Evolutionary conservation across 2,797 vertebrate species (phyloP), one percentile per base, ranked within the genome.

Genomic region (Schizopygopsis pylzovi): DNA sequence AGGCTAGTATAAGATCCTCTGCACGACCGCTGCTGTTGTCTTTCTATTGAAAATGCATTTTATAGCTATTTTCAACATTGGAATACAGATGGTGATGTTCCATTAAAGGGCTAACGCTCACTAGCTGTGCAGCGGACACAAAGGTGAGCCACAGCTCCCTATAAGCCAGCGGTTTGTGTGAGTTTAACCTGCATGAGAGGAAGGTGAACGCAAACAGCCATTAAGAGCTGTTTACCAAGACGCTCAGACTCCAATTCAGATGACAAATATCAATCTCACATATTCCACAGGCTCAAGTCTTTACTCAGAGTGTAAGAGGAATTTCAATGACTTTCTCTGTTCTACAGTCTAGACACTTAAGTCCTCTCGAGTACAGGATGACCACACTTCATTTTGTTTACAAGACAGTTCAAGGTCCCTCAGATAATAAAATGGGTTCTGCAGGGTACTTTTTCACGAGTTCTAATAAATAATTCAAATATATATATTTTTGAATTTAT

Each of bases 171-270:
- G 41, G 76, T 71, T 85, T 79, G 77, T 68, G 71, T 77, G 68
- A 76, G 43, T 47, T 82, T 77, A 86, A 86, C 79, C 59, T 13
- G 59, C 59, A 2, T 61, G 47, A 85, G 83, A 79, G 73, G 18
- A 41, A 54, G 37, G 15, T 52, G 56, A 72, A 65, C 6, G 6
- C 67, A 85, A 80, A 85, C 76, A 79, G 56, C 76, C 54, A 85
- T 85, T 85, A 81, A 72, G n/a, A 73, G 15, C 20, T 79, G 56
- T 85, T 85, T 79, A 79, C 65, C 54, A 22, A 33, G 70, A 33
- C 18, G 13, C 49, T 39, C 37, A 68, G 43, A 68, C 28, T 41
- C 2, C 65, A 70, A 54, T 52, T 54, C 47, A 54, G 13, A 71
- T 65, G 16, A 67, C 61, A 67, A 65, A 80, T 56, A 65, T 80